These are phyloP conservation scores for Andricus quercusramuli DNA, from an alignment of 2,888 invertebrate genomes.

Conservation along the genomic window DNA sequence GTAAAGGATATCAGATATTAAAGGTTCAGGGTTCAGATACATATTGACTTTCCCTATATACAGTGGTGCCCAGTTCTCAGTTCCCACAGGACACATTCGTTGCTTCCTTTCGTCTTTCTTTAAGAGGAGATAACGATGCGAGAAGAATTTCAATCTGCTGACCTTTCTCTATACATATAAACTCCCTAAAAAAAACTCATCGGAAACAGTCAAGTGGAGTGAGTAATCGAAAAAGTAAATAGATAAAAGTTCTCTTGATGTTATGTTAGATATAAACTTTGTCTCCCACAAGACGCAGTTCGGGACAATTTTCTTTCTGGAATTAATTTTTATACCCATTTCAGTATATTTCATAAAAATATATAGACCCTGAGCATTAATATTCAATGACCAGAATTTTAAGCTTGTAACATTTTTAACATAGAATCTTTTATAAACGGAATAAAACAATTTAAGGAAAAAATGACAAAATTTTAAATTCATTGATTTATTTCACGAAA, in stretches of 20 bases:
- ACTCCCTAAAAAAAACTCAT: background rate
- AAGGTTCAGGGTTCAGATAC: background rate
- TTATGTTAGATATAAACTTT: background rate
- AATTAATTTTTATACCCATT: background rate
- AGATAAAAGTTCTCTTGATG: background rate
- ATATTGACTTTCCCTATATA: background rate
- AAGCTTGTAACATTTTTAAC: no score
- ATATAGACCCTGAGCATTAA: no score
- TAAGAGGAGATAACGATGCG: background rate
- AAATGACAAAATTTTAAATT: no score
- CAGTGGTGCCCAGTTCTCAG: background rate
- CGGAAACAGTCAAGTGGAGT: background rate
- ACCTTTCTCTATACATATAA: background rate
- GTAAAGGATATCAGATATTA: background rate
- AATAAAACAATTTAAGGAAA: no score
- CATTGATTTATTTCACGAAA: no score
- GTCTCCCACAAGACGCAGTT: background rate
- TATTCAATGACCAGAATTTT: no score
- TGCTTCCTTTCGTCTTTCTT: background rate
- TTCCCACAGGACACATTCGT: background rate
- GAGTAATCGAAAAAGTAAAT: slow-evolving; percentile 2
- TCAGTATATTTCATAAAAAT: background rate
- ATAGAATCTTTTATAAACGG: no score
- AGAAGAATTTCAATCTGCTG: background rate
- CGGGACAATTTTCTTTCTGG: background rate